Base-by-base conservation (phyloP, 2,797 vertebrate genomes). In the Crenichthys baileyi region DNA sequence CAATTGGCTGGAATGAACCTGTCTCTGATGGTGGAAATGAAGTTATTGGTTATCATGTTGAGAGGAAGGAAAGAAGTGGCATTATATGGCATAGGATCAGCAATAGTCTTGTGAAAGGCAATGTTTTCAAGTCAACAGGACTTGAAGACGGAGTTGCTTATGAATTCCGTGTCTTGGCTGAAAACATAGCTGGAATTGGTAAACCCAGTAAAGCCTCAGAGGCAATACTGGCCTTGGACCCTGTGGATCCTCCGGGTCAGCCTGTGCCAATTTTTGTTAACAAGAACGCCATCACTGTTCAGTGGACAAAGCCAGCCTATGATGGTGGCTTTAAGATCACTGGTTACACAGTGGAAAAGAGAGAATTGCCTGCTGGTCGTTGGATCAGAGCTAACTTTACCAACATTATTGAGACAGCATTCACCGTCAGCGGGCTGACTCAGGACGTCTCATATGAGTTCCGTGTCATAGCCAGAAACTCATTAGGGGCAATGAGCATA, bases 271-370 rank as follows among this genome's bases (percentile, higher is more conserved):
- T 97, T 76, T 96, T 96, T 87, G 96, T 98, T 83, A 98, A 96
- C 76, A 98, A 98, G 90, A 98, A 97, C 87, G 95, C 95, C 26
- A 97, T 99, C 83, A 96, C 97, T 68, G 93, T 99, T 90, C 96
- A 97, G 88, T 99, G 98, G 98, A 95, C 96, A 83, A 99, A 98
- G 88, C 98, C 98, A 81, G 97, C 99, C 84, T 99, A 99, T 81
- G 98, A 98, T 76, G 98, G 98, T 88, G 98, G 98, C 67, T 99
- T 99, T 91, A 99, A 99, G 92, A 98, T 99, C 87, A 99, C 97
- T 79, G 98, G 98, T 85, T 99, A 99, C 76, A 96, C 95, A 2
- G 97, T 99, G 86, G 98, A 99, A 92, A 99, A 98, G 93, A 96
- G 93, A 95, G 98, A 99, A 86, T 93, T 98, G 84, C 97, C 98